These are phyloP conservation scores for Melanotaenia parkinsoni DNA, from an alignment of 2,797 vertebrate genomes.

Conservation along the genomic window DNA sequence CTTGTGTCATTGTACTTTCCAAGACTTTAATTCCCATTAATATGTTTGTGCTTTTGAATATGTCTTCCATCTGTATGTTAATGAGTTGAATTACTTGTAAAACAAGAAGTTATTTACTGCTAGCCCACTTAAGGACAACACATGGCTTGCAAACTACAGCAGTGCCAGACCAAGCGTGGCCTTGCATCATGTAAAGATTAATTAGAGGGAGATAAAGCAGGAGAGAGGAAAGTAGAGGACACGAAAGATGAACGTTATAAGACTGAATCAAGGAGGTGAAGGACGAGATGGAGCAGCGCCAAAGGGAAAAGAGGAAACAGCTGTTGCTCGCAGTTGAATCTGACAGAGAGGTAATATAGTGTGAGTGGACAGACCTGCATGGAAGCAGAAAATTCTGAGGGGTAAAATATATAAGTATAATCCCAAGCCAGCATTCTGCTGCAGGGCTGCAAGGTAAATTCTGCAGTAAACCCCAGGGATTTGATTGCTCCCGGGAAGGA, in stretches of 20 bases:
- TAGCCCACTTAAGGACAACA: slow-evolving; percentile 9
- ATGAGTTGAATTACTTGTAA: slow-evolving; percentile 16
- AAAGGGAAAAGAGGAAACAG: slow-evolving; percentile 65
- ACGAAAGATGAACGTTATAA: slow-evolving; percentile 37
- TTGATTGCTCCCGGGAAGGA: slow-evolving; percentile 23
- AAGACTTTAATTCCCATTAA: slow-evolving; percentile 12
- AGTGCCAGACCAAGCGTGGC: slow-evolving; percentile 33
- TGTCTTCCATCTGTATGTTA: neutral
- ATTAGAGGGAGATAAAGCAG: slow-evolving; percentile 18
- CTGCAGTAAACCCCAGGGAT: slow-evolving; percentile 1
- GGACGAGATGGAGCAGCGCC: slow-evolving; percentile 46
- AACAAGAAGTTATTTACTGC: slow-evolving; percentile 10
- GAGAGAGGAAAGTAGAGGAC: slow-evolving; percentile 9
- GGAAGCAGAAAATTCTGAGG: slow-evolving; percentile 22
- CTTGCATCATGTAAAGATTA: slow-evolving; percentile 29
- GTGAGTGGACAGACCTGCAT: slow-evolving; percentile 44
- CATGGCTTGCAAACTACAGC: slow-evolving; percentile 14
- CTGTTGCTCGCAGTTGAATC: slow-evolving; percentile 52
- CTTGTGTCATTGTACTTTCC: slow-evolving; percentile 10
- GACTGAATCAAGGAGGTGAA: slow-evolving; percentile 50
- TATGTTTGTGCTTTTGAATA: slow-evolving; percentile 2
- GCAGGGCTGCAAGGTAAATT: slow-evolving; percentile 12
- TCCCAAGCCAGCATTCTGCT: slow-evolving; percentile 28
- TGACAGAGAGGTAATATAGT: slow-evolving; percentile 56
- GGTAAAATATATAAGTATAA: slow-evolving; percentile 35